Base-by-base conservation (phyloP, 2,113 vertebrate species). In the Zosterops japonicus region DNA sequence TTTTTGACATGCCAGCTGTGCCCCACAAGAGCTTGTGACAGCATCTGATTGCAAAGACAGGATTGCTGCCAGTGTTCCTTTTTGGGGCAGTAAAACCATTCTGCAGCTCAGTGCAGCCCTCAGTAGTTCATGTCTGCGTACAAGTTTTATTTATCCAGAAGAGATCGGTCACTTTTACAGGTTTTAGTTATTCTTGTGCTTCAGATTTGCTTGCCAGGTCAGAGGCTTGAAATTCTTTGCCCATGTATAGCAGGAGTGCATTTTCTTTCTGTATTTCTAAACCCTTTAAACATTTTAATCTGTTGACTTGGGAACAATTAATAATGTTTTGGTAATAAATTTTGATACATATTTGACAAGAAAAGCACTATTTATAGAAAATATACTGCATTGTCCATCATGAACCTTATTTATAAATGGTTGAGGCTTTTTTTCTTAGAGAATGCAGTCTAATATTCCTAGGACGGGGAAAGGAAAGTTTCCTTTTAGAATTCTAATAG, bases 181-280 rank as follows among this genome's bases (percentile, higher is more conserved):
- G 65, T 87, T 75, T 14, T 27, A 33, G 33, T 17, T 93, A 47
- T 77, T 75, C 21, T 69, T 64, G 35, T 64, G 44, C 42, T 84
- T 87, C 35, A 61, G 59, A 42, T 89, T 71, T 78, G 3, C 56
- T 42, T 93, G 77, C 69, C 52, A 31, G 53, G 24, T 60, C 68
- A 86, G 42, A 93, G 39, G 39, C 28, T 71, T 81, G 59, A 87
- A 74, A 90, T 86, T 83, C 35, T 90, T 94, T 95, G 83, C 35
- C 80, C 50, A 21, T 81, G 60, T 93, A 75, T 74, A 92, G 72
- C 21, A 90, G 71, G 22, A 77, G 22, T 29, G 25, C 5, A 21
- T 24, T 72, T 88, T 87, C 33, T 72, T 79, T 82, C 42, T 69
- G 20, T 52, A 11, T 70, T 86, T 90, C 60, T 71, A 88, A 91